These are phyloP conservation scores for Orthonyx spaldingii DNA, from an alignment of 2,113 vertebrate species.

Conservation along the genomic window DNA sequence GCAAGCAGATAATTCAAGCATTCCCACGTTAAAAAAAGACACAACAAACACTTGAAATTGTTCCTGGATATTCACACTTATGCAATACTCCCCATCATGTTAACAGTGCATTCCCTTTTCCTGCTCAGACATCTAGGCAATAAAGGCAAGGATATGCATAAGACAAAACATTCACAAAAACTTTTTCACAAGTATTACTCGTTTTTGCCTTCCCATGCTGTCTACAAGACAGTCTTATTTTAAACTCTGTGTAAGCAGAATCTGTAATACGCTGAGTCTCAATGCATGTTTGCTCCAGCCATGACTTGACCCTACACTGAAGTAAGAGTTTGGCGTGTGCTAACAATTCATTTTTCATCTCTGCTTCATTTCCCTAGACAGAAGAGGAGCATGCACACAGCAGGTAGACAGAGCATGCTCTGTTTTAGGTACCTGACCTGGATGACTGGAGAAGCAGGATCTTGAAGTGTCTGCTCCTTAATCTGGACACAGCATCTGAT, in stretches of 20 bases:
- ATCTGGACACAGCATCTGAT: background rate
- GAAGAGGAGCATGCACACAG: background rate
- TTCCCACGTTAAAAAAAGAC: background rate
- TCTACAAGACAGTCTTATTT: background rate
- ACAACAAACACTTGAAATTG: background rate
- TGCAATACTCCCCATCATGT: fast-evolving
- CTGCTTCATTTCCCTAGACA: background rate
- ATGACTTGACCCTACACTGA: background rate
- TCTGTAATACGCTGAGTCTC: background rate
- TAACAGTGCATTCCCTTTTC: background rate
- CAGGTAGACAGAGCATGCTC: background rate
- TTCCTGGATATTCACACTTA: background rate
- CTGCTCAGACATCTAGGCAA: background rate
- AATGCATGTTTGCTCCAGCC: background rate
- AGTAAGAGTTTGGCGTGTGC: background rate
- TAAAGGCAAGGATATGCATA: background rate
- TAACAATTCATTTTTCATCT: background rate
- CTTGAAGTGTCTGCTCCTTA: background rate
- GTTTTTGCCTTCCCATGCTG: background rate
- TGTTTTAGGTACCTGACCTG: background rate
- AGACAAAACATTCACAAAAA: background rate
- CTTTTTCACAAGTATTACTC: background rate
- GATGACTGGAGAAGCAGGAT: conserved; percentile 5
- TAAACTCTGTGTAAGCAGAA: background rate
- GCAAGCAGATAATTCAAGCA: background rate